phyloP scores from a whole-genome alignment of 2,888 invertebrate genomes.

The Hymenopus coronatus region DNA sequence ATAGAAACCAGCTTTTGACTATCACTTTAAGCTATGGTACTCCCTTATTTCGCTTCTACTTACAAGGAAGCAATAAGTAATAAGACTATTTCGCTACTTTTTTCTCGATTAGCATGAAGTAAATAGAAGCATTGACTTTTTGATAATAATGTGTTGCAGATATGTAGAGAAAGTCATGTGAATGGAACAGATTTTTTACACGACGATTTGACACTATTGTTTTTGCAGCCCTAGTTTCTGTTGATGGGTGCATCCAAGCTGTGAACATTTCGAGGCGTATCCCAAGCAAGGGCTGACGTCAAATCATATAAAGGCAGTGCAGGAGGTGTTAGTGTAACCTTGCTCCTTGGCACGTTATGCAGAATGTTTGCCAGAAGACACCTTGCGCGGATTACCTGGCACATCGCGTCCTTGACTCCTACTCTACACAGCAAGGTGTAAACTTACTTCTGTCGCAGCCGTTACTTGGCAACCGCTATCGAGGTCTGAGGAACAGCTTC shows the following conservation, averaged over 20 bases:
- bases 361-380: background rate
- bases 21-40: too few species aligned
- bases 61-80: too few species aligned
- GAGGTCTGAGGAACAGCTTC: background rate
- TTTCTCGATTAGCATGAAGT: too few species aligned
- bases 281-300: background rate
- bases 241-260: background rate
- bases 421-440: background rate
- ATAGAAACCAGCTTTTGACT: too few species aligned
- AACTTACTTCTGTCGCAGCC: background rate
- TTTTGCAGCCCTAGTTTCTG: too few species aligned
- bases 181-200: too few species aligned
- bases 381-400: background rate
- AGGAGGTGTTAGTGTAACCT: background rate
- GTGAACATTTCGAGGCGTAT: background rate
- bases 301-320: background rate
- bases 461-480: background rate
- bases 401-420: background rate
- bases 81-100: too few species aligned
- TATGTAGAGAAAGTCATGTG: too few species aligned
- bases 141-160: too few species aligned
- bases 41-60: too few species aligned
- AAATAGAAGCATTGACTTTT: too few species aligned
- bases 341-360: background rate
- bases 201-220: too few species aligned